Base-by-base conservation (phyloP, 2,797 vertebrate genomes). In the Fundulus diaphanus region DNA sequence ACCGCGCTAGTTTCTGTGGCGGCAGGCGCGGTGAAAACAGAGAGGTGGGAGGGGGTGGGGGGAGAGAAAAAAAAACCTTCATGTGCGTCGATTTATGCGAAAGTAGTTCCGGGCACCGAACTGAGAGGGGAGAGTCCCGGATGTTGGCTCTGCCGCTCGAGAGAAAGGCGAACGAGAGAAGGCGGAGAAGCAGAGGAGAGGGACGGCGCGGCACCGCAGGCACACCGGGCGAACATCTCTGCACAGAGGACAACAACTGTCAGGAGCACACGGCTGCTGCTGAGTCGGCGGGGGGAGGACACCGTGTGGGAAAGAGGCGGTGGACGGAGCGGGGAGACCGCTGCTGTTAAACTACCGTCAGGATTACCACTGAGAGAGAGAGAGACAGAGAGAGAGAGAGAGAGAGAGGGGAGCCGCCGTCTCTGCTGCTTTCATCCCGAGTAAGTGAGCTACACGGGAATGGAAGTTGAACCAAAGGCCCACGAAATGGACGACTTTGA, bases 41-140 rank as follows among this genome's bases (percentile, higher is more conserved):
- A 57, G 15, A 49, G 51, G 71, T 71, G 46, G 37, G 54, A 40
- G 77, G 67, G n/a, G n/a, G n/a, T n/a, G n/a, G n/a, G n/a, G 63
- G 57, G 29, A 1, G 16, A 24, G 20, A 31, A 16, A 7, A 59
- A 54, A 57, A 76, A 78, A 46, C 76, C 86, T 85, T 81, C 80
- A 27, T 85, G 81, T 82, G 84, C 82, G 82, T 80, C 82, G 87
- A 84, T 83, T 69, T 85, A 80, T 88, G 73, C 79, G 90, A 94
- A 96, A 96, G 94, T 96, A 96, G 95, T 95, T 95, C 95, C 93
- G 93, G 93, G 84, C 91, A 86, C 86, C 88, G 87, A 88, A 85
- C 85, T 33, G 9, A 54, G 54, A 72, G 81, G 87, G 82, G 79
- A 85, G 89, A 92, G 93, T 90, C 95, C 95, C 95, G 95, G 95